A percentile compares a stretch with the other conserved stretches of the same genome.
phyloP scores from a whole-genome alignment of 2,888 invertebrate species.

The Erebia palarica region DNA sequence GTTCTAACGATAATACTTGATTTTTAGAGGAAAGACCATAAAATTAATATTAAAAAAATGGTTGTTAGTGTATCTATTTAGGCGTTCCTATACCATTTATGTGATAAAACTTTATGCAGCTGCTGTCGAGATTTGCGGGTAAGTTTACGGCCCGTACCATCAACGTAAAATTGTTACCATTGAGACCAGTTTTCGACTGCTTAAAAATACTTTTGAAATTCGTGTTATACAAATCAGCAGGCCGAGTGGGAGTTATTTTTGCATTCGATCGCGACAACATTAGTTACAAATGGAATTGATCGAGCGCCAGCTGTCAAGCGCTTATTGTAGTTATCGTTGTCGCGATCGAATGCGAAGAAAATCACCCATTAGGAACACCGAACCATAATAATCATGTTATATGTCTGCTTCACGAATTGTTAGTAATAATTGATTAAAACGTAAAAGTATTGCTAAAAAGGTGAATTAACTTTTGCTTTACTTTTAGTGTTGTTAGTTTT shows the following conservation, averaged over 20 bases:
- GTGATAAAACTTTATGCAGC: too few relatives aligned
- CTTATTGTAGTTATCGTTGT: too few relatives aligned
- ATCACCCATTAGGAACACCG: background rate
- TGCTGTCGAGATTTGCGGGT: too few relatives aligned
- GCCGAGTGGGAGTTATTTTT: background rate
- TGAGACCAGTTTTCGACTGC: background rate
- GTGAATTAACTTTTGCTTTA: slow-evolving; percentile 15
- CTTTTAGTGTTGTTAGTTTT: slow-evolving; percentile 24
- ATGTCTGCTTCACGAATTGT: slow-evolving; percentile 24
- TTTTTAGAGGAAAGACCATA: too few relatives aligned
- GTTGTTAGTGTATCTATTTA: too few relatives aligned
- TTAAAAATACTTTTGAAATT: slow-evolving; percentile 27
- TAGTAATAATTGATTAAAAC: slow-evolving; percentile 15
- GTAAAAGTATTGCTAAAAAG: slow-evolving; percentile 12
- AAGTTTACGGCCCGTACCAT: too few relatives aligned
- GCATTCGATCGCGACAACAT: background rate
- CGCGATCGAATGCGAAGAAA: too few relatives aligned
- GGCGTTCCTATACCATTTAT: too few relatives aligned
- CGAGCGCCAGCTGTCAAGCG: too few relatives aligned
- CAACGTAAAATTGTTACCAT: background rate
- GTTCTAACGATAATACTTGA: too few relatives aligned
- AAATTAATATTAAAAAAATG: too few relatives aligned
- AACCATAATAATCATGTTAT: background rate
- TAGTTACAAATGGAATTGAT: too few relatives aligned
- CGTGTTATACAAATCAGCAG: background rate